Evolutionary conservation across 1,140 invertebrate genomes (phyloP).

Genomic region (Eueides isabella): DNA sequence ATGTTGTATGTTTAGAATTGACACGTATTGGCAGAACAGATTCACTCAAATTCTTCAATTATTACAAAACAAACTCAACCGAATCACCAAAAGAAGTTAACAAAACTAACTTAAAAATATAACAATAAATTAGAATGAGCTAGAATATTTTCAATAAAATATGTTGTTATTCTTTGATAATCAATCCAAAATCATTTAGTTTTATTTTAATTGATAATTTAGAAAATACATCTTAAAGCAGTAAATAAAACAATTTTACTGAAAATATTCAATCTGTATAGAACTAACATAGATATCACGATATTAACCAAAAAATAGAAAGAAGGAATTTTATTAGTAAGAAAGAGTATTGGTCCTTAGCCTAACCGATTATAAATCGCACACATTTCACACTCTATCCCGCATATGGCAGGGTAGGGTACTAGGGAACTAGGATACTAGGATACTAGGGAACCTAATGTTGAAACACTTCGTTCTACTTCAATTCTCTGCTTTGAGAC

Average conservation of each 20-base stretch:
- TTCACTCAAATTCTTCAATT: constrained; percentile 31
- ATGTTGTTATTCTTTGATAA: neutral
- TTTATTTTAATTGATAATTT: too few species aligned
- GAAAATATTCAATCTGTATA: constrained; percentile 27
- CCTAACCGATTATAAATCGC: neutral
- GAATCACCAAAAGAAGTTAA: constrained; percentile 28
- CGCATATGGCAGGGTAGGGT: too few species aligned
- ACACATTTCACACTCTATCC: too few species aligned
- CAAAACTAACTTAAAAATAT: constrained; percentile 18
- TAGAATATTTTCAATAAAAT: constrained; percentile 28
- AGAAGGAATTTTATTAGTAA: constrained; percentile 33
- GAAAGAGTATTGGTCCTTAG: neutral
- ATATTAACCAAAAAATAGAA: constrained; percentile 20
- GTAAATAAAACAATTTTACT: neutral
- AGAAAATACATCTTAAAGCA: too few species aligned
- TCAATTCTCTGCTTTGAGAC: too few species aligned
- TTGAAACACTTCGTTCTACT: too few species aligned
- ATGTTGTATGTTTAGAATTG: neutral
- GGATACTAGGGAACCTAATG: too few species aligned
- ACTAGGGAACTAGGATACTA: too few species aligned
- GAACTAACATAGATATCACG: constrained; percentile 30
- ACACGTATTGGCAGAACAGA: constrained; percentile 28
- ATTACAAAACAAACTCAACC: constrained; percentile 34
- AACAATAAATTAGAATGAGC: neutral
- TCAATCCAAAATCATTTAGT: too few species aligned